Base-by-base conservation (phyloP, 2,797 vertebrate genomes). In the Artibeus lituratus region DNA sequence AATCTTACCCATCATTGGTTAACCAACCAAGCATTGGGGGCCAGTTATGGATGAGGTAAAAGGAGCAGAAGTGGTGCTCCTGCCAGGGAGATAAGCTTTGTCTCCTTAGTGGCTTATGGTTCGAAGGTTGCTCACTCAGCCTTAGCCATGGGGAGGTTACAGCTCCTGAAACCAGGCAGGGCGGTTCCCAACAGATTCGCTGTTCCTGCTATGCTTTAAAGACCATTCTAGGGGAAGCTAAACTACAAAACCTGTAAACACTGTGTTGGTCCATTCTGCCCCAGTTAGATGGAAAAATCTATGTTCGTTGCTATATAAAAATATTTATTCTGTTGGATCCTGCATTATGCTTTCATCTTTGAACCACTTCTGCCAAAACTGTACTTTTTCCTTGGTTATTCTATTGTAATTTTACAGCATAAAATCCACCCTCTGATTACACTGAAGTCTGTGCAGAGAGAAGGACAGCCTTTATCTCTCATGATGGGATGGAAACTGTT, bases 401-500 rank as follows among this genome's bases (percentile, higher is more conserved):
- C 85, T 91, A 62, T 59, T 87, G 29, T 84, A 55, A 85, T 92
- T 95, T 91, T 69, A 87, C 19, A 87, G 59, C 35, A 21, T 55
- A 90, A 90, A 94, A 73, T 7, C 44, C 55, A 86, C 44, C 69
- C 72, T 84, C 81, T 94, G 93, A 94, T 94, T 95, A 87, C 72
- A 90, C 22, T 3, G 32, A 70, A 90, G 83, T 65, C 62, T 47
- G 73, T 95, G 94, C 59, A 35, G 44, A 70, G 88, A 57, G 94
- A 98, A 95, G 72, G 57, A 81, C 9, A 90, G 67, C 7, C 1
- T 85, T 53, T 92, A 35, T 55, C 72, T 87, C 32, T 10, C 22
- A 19, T 77, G 89, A 95, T 97, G 89, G 95, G 89, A 95, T 90
- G 94, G 94, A 96, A 96, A 96, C 91, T 87, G 86, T 90, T 84